Percentiles rank a stretch among this genome's conserved stretches.
Evolutionary conservation across 35 echinoderm and acorn worm genomes (phyloP).

Genomic region (Apostichopus japonicus): DNA sequence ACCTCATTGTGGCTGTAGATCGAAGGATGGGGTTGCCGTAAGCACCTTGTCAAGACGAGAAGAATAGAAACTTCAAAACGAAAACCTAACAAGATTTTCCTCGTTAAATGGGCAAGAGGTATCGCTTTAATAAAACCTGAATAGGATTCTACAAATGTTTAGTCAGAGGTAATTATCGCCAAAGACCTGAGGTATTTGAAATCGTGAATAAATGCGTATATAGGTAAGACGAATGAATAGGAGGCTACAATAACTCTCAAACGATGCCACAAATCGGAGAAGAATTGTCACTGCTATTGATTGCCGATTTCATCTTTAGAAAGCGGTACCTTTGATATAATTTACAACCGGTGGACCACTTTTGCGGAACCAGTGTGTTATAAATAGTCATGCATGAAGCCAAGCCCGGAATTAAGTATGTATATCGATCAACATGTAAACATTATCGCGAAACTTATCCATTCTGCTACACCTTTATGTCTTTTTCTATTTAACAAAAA

Average conservation of each 20-base stretch:
- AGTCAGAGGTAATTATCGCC: slow-evolving; percentile 51
- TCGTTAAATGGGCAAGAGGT: slow-evolving; percentile 37
- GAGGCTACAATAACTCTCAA: neutral
- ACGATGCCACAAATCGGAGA: neutral
- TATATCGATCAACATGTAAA: too few relatives aligned
- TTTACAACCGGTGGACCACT: neutral
- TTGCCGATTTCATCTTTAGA: slow-evolving; percentile 49
- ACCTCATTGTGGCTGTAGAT: neutral
- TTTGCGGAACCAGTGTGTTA: neutral
- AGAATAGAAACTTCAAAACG: neutral
- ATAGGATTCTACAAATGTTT: slow-evolving; percentile 57
- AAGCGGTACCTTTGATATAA: slow-evolving; percentile 21
- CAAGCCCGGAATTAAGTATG: too few relatives aligned
- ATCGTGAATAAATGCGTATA: neutral
- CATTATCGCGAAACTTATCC: too few relatives aligned
- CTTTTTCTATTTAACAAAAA: too few relatives aligned
- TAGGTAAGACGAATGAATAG: neutral
- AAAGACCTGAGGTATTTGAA: slow-evolving; percentile 34
- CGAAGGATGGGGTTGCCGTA: slow-evolving; percentile 13
- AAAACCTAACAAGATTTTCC: slow-evolving; percentile 45
- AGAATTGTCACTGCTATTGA: slow-evolving; percentile 32
- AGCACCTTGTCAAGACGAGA: slow-evolving; percentile 28
- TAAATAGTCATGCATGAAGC: too few relatives aligned
- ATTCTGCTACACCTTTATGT: too few relatives aligned
- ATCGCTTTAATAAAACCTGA: slow-evolving; percentile 53